Base-by-base conservation (phyloP, 2,888 invertebrate genomes). In the Tachina lurida region DNA sequence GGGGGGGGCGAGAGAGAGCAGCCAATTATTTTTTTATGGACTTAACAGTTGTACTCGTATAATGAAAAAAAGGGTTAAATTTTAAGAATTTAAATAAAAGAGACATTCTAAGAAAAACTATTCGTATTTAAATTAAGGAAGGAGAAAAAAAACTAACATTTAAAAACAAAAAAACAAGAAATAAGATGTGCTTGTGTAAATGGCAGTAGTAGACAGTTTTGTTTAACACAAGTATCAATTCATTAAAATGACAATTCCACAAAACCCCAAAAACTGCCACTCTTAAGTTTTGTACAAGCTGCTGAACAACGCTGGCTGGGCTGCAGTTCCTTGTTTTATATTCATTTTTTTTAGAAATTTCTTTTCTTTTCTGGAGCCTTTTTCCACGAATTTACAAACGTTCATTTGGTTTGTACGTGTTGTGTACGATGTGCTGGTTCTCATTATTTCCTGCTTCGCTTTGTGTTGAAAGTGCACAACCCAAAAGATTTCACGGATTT, bases 191-290 rank as follows among this genome's bases (percentile, higher is more conserved):
- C 54, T 68, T 62, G 62, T 58, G 68, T 63, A 75, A 81, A 81
- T 85, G 82, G 82, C 73, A 76, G 81, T 81, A 68, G 77, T 78
- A 70, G 70, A 81, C 58, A 84, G 82, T 76, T 86, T 89, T 88
- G 88, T 88, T 91, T 90, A 91, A 90, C 91, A 91, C 90, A 91
- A 91, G 90, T 90, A 90, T 90, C 91, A 91, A 91, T 91, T 91
- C 91, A 91, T 91, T 91, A 91, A 91, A 91, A 90, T 91, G 91
- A 91, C 91, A 91, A 91, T 91, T 91, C 90, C 90, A 90, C 90
- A 90, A 91, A 91, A 91, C 89, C 90, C 70, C 89, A 89, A 90
- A 31, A 89, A 80, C 88, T 62, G 65, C 70, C 67, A 87, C 82
- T 65, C 22, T 58, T 19, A 56, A 73, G 17, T 17, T 22, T 56